Conservation (phyloP, 2,888 invertebrate genomes). For the Stegophylla sp. region DNA sequence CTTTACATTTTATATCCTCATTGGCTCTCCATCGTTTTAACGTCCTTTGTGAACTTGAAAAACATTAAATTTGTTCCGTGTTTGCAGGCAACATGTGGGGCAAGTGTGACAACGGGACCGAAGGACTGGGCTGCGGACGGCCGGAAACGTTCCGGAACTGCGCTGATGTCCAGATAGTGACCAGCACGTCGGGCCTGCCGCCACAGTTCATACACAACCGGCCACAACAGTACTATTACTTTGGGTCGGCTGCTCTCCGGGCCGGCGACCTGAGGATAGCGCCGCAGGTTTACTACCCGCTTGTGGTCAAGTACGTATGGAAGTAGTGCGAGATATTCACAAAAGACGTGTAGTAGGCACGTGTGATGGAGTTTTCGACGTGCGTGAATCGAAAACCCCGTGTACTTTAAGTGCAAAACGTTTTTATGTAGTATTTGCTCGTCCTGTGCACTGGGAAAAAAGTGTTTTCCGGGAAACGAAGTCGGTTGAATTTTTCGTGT, state of each 20-base stretch:
- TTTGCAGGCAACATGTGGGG: slow-evolving; percentile 87
- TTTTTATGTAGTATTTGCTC: too few species aligned
- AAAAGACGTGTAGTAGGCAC: too few species aligned
- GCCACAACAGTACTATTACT: slow-evolving; percentile 11
- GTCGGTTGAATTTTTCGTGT: too few species aligned
- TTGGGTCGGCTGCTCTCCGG: slow-evolving; percentile 43
- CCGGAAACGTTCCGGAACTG: slow-evolving; percentile 92
- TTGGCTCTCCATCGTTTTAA: too few species aligned
- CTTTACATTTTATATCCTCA: too few species aligned
- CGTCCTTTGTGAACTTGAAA: too few species aligned
- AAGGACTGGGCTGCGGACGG: slow-evolving; percentile 86
- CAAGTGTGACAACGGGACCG: slow-evolving; percentile 81
- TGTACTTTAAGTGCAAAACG: too few species aligned
- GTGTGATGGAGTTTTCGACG: too few species aligned
- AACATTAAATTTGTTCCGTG: neutral
- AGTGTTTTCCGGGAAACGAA: neutral
- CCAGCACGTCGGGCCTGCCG: slow-evolving; percentile 77
- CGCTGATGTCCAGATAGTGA: slow-evolving; percentile 83
- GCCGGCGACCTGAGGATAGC: slow-evolving; percentile 39
- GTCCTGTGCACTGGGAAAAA: too few species aligned
- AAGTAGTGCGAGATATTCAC: too few species aligned
- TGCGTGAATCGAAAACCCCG: too few species aligned
- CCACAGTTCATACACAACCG: slow-evolving; percentile 70
- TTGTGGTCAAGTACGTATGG: slow-evolving; percentile 74
- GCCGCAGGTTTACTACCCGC: slow-evolving; percentile 73